These are phyloP conservation scores for Tragelaphus strepsiceros DNA, from an alignment of 2,113 vertebrate species.

Conservation along the genomic window DNA sequence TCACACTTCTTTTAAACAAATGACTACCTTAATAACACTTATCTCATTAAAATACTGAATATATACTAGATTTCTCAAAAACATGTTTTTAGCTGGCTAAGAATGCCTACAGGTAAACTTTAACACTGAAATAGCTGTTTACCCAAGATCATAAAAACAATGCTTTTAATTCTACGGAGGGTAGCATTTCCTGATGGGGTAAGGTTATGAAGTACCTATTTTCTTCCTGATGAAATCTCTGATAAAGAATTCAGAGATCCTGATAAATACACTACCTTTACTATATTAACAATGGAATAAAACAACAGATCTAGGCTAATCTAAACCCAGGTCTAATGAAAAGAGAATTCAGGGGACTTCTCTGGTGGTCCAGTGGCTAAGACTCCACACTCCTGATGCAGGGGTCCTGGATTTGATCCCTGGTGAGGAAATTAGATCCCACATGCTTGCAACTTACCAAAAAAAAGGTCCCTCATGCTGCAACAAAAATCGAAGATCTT, in stretches of 20 bases:
- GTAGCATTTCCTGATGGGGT: neutral
- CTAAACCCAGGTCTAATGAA: neutral
- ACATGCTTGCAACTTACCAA: neutral
- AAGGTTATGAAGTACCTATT: neutral
- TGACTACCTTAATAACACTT: neutral
- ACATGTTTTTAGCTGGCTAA: neutral
- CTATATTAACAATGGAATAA: neutral
- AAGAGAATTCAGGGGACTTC: neutral
- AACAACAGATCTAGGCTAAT: neutral
- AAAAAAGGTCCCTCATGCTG: neutral
- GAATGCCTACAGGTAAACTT: neutral
- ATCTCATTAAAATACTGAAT: fast-evolving
- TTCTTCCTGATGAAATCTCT: neutral
- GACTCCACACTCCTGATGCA: neutral
- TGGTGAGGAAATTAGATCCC: neutral
- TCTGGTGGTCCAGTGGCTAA: neutral
- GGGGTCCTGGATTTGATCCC: neutral
- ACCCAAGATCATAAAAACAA: neutral
- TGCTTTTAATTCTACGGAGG: neutral
- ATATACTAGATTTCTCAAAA: fast-evolving
- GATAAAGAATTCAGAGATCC: neutral
- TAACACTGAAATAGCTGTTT: neutral
- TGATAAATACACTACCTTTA: neutral
- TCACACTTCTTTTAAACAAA: neutral
- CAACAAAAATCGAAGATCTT: neutral